Percentiles rank a stretch among this genome's conserved stretches.
Conservation (phyloP, 2,888 invertebrate genomes). For the Crocallis elinguaria region DNA sequence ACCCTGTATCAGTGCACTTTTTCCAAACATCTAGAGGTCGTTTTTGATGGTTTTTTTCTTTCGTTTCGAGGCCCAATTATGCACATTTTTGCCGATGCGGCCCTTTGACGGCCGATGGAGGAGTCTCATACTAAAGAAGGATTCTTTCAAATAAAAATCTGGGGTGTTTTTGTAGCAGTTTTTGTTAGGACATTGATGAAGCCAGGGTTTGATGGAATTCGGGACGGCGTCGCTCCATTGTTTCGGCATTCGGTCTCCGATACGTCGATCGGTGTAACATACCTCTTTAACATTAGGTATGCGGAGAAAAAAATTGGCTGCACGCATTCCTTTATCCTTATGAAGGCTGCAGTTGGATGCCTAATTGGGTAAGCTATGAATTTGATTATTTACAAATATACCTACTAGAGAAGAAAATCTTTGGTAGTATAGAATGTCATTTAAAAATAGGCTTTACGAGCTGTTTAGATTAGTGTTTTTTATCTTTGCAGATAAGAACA, state of each 20-base stretch:
- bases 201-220: constrained; percentile 73
- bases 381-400: neutral
- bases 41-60: constrained; percentile 81
- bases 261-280: constrained; percentile 28
- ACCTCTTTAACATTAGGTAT: constrained; percentile 37
- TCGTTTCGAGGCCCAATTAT: constrained; percentile 75
- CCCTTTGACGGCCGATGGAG: constrained; percentile 66
- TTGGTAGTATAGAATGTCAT: too few relatives aligned
- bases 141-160: constrained; percentile 83
- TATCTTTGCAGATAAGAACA: too few relatives aligned
- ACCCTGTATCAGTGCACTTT: constrained; percentile 79
- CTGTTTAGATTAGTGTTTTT: too few relatives aligned
- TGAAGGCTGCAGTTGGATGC: constrained; percentile 5
- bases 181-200: constrained; percentile 79
- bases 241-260: constrained; percentile 29
- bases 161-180: constrained; percentile 72
- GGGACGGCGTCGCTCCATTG: constrained; percentile 58
- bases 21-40: constrained; percentile 81
- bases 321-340: constrained; percentile 35
- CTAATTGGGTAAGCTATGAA: constrained; percentile 15
- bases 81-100: constrained; percentile 83
- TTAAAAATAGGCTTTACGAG: too few relatives aligned
- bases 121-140: constrained; percentile 71
- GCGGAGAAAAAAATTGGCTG: constrained; percentile 21
- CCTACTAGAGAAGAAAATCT: neutral